Percentiles rank a stretch among this genome's conserved stretches.
Evolutionary conservation across 2,888 invertebrate species (phyloP).

Genomic region (Troides helena): DNA sequence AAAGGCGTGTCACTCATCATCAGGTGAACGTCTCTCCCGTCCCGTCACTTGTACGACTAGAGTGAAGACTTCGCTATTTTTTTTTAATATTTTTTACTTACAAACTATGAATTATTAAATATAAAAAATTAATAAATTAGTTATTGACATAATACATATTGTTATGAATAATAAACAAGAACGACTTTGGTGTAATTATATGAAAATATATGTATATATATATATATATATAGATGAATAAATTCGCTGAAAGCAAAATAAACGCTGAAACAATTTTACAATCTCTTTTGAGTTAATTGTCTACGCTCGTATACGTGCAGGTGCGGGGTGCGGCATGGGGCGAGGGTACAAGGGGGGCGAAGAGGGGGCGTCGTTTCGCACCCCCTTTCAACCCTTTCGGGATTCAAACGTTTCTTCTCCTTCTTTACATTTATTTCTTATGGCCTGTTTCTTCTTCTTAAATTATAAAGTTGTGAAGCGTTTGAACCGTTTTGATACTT

Average conservation of each 20-base stretch:
- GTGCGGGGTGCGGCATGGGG: constrained; percentile 46
- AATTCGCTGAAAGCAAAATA: constrained; percentile 32
- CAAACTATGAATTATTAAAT: no score
- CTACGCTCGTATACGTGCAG: constrained; percentile 54
- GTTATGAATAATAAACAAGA: no score
- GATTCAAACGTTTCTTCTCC: constrained; percentile 77
- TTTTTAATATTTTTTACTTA: no score
- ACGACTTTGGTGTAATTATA: no score
- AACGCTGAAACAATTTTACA: constrained; percentile 45
- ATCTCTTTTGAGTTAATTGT: constrained; percentile 43
- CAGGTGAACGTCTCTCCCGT: no score
- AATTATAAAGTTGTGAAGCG: constrained; percentile 72
- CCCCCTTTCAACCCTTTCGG: constrained; percentile 78
- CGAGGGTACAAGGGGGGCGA: no score
- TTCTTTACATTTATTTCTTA: constrained; percentile 81
- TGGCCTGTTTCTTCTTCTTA: constrained; percentile 81
- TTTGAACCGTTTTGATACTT: constrained; percentile 61
- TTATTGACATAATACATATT: no score
- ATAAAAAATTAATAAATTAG: no score
- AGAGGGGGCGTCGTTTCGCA: constrained; percentile 44
- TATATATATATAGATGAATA: constrained; percentile 8
- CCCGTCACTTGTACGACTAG: no score
- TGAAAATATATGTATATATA: no score
- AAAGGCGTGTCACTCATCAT: no score
- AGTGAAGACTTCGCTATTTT: no score